Base-by-base conservation (phyloP, 2,113 vertebrate species). In the Bujurquina vittata region DNA sequence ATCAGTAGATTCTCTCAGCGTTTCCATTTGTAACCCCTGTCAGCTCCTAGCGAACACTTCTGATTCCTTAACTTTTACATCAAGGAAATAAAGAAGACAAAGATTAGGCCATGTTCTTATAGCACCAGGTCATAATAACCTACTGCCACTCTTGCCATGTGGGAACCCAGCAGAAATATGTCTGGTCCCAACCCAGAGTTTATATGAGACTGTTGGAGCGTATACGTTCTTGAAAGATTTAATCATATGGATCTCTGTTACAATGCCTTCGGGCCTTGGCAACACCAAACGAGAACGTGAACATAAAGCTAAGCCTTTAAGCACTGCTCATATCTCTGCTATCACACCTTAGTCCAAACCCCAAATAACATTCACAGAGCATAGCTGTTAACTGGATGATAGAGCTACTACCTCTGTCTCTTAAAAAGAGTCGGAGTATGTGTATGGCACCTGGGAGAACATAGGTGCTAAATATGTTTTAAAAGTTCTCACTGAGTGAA, bases 11-110 rank as follows among this genome's bases (percentile, higher is more conserved):
- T 95, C 72, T 91, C 91, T 93, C 93, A 94, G 87, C 94, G 92
- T 95, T 95, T 94, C 80, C 22, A 87, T 91, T 95, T 95, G 94
- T 95, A 94, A 92, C 91, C 96, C 94, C 95, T 96, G 96, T 90
- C 82, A 59, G 43, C 62, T 40, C 58, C 37, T 63, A 94, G 83
- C 89, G 93, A 90, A 88, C 89, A 75, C 76, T 83, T 77, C 77
- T 87, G 80, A 65, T 89, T 87, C 40, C 85, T 83, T 76, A 88
- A 77, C 81, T 69, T 91, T 91, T 85, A 80, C 61, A 81, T 81
- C 63, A 22, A 58, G 43, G 37, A 87, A 88, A 80, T 58, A 57
- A 87, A 84, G 65, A 46, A 35, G 57, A 81, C 83, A 79, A 79
- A 85, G 43, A 72, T 29, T 58, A 46, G 60, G 79, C 61, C 59